Evolutionary conservation across 2,888 invertebrate species (phyloP).

Genomic region (Phortica magna): DNA sequence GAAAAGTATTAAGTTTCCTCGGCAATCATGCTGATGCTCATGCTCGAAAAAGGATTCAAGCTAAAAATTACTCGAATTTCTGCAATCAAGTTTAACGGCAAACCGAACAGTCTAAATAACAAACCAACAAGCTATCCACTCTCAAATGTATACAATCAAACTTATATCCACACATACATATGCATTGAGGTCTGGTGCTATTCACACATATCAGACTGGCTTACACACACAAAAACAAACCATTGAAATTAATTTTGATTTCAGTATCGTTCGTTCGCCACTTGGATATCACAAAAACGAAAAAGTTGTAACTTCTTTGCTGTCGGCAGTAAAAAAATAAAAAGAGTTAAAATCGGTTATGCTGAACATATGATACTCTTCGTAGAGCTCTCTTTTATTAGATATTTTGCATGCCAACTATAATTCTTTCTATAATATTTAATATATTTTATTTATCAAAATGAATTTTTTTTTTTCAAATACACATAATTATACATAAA

Average conservation of each 20-base stretch:
- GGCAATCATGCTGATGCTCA: slow-evolving; percentile 1
- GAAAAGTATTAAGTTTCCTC: background rate
- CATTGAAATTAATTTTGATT: slow-evolving; percentile 30
- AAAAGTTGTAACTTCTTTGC: background rate
- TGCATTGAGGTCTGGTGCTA: background rate
- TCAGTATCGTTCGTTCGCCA: background rate
- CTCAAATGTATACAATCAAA: background rate
- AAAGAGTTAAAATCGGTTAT: too few relatives aligned
- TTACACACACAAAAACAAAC: background rate
- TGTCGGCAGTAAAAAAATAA: too few relatives aligned
- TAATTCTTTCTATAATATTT: too few relatives aligned
- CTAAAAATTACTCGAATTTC: background rate
- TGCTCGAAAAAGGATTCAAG: slow-evolving; percentile 14
- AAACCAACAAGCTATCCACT: background rate
- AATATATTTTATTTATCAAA: too few relatives aligned
- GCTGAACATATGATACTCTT: too few relatives aligned
- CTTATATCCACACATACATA: background rate
- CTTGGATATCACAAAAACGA: background rate
- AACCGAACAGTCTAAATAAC: background rate
- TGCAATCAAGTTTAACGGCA: slow-evolving; percentile 30
- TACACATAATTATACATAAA: too few relatives aligned
- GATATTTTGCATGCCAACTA: too few relatives aligned
- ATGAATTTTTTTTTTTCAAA: too few relatives aligned
- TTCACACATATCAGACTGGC: background rate
- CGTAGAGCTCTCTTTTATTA: too few relatives aligned